Conservation (phyloP, 1,140 invertebrate species). For the Parapsyche elsis region DNA sequence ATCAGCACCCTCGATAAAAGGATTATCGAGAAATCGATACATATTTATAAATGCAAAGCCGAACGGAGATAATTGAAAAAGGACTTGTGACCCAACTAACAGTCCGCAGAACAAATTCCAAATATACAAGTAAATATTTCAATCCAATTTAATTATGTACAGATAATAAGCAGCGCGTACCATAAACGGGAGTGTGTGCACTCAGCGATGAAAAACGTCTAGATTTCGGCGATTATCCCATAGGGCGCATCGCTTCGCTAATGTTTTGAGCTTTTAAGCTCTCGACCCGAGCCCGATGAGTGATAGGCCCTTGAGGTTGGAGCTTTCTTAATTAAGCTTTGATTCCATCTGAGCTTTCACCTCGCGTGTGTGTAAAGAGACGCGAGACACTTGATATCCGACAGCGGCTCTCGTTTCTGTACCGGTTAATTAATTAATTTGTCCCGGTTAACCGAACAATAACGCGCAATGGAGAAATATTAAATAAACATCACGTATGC, state of each 20-base stretch:
- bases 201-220: background rate
- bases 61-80: constrained; percentile 22
- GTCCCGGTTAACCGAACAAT: background rate
- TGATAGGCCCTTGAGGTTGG: constrained; percentile 9
- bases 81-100: too few relatives aligned
- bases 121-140: background rate
- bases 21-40: constrained; percentile 34
- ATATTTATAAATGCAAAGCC: constrained; percentile 39
- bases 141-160: background rate
- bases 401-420: background rate
- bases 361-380: background rate
- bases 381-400: background rate
- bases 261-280: constrained; percentile 1
- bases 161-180: background rate
- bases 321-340: constrained; percentile 23
- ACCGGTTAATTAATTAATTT: constrained; percentile 13
- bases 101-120: background rate
- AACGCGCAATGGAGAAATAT: too few relatives aligned
- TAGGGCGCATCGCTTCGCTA: background rate
- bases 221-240: too few relatives aligned
- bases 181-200: too few relatives aligned
- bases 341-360: constrained; percentile 10
- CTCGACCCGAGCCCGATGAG: background rate
- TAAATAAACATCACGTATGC: too few relatives aligned
- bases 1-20: constrained; percentile 18